Conservation (phyloP, 2,888 invertebrate species). For the Heliconius charithonia region DNA sequence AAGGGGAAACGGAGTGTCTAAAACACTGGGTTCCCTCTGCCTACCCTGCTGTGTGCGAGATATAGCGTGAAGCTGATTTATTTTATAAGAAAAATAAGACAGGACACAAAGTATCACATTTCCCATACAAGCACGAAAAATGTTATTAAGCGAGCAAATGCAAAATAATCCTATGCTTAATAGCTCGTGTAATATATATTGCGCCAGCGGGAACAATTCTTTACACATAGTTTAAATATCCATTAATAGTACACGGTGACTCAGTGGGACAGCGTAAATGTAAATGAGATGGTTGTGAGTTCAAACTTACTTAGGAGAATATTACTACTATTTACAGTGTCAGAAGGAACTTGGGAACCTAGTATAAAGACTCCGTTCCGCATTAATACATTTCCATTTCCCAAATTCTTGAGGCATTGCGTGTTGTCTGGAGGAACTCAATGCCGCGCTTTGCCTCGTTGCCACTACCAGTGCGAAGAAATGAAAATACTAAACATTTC, state of each 20-base stretch:
- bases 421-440: background rate
- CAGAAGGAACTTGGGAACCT: background rate
- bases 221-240: conserved; percentile 43
- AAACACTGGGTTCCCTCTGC: no score
- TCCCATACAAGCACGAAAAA: background rate
- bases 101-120: background rate
- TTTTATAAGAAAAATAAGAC: background rate
- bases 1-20: no score
- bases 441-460: background rate
- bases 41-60: no score
- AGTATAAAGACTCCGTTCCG: background rate
- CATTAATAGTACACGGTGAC: background rate
- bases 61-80: no score
- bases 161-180: conserved; percentile 34
- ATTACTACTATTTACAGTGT: no score
- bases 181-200: conserved; percentile 47
- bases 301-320: background rate
- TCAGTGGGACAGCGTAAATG: background rate
- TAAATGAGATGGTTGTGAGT: background rate
- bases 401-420: background rate
- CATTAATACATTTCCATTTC: background rate
- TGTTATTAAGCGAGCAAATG: background rate
- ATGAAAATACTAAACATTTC: no score
- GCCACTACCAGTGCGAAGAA: no score
- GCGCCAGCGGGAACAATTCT: conserved; percentile 53